phyloP scores from a whole-genome alignment of 1,140 invertebrate species.

The Papilio glaucus region DNA sequence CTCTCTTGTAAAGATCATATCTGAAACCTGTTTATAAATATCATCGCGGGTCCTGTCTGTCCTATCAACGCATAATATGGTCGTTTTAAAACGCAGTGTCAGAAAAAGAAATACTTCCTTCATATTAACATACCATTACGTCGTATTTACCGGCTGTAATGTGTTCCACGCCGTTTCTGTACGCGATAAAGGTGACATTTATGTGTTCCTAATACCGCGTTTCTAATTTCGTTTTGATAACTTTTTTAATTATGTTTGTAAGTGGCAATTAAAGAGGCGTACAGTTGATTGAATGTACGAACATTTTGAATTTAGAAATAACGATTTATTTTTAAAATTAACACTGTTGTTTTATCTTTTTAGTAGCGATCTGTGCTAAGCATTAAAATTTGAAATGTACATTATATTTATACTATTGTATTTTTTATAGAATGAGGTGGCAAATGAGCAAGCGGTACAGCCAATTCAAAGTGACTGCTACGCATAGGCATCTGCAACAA shows the following conservation, averaged over 20 bases:
- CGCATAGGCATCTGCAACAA: too few species aligned
- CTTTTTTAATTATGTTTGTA: slow-evolving; percentile 18
- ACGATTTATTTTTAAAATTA: neutral
- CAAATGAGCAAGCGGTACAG: too few species aligned
- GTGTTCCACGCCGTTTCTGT: slow-evolving; percentile 6
- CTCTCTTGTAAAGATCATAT: slow-evolving; percentile 16
- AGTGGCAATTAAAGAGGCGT: neutral
- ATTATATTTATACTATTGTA: neutral
- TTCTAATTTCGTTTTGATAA: slow-evolving; percentile 20
- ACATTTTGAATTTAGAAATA: neutral
- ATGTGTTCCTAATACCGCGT: slow-evolving; percentile 33
- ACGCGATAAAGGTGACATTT: slow-evolving; percentile 30
- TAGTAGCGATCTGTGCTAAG: neutral
- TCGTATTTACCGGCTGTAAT: slow-evolving; percentile 23
- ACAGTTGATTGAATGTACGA: neutral
- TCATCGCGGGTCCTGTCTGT: neutral
- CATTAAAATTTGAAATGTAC: neutral
- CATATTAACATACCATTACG: slow-evolving; percentile 27
- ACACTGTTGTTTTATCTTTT: neutral
- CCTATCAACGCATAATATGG: slow-evolving; percentile 8
- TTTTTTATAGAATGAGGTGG: too few species aligned
- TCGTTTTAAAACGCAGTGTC: slow-evolving; percentile 15
- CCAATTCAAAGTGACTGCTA: too few species aligned
- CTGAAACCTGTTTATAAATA: neutral
- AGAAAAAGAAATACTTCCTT: slow-evolving; percentile 29